Evolutionary conservation across 2,888 invertebrate species (phyloP).

Genomic region (Volucella inanis): DNA sequence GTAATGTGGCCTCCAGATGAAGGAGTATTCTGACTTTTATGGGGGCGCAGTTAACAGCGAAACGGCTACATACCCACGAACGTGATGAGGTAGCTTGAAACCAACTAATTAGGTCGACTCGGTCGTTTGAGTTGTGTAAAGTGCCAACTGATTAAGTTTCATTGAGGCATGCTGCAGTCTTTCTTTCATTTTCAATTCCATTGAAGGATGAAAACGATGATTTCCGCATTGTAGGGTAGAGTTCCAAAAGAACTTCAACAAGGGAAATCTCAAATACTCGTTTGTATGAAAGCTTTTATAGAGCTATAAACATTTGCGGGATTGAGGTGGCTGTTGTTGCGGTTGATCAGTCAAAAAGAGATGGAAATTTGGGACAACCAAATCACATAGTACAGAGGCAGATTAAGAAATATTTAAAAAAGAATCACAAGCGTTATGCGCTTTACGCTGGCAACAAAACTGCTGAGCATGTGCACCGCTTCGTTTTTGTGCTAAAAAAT

Average conservation of each 20-base stretch:
- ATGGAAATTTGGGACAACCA: no score
- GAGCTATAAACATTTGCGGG: no score
- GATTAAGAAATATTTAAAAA: no score
- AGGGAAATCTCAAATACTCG: no score
- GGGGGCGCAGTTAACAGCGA: constrained; percentile 41
- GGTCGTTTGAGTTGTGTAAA: not conserved
- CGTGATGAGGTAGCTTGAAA: constrained; percentile 50
- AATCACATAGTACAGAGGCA: no score
- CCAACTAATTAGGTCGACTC: constrained; percentile 65
- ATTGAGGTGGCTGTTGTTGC: no score
- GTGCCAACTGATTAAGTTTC: constrained; percentile 20
- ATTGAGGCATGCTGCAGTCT: constrained; percentile 10
- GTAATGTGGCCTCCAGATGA: constrained; percentile 16
- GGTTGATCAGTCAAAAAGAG: no score
- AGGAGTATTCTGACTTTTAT: constrained; percentile 1
- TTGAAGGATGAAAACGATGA: not conserved
- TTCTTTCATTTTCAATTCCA: not conserved
- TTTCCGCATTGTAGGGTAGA: constrained; percentile 9
- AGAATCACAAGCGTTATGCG: no score
- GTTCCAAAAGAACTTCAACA: not conserved
- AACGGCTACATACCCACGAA: not conserved
- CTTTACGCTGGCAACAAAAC: no score
- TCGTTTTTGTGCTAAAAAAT: no score
- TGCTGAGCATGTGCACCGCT: no score
- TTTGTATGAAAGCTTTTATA: no score